phyloP scores from a whole-genome alignment of 2,797 vertebrate species.

The Pseudotriccus pelzelni region DNA sequence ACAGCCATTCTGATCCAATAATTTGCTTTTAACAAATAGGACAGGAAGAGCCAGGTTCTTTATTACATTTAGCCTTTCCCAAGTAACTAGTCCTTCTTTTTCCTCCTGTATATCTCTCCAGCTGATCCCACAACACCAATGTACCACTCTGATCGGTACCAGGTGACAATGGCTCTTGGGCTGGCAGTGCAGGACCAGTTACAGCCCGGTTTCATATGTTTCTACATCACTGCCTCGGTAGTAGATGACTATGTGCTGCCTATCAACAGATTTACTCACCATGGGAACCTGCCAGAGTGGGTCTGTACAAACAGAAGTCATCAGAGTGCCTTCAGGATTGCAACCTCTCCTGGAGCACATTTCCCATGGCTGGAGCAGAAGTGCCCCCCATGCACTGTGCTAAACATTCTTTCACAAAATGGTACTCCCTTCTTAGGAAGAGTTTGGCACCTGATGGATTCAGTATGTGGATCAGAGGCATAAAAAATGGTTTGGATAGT shows the following conservation, averaged over 20 bases:
- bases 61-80: neutral
- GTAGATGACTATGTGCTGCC: fast-evolving
- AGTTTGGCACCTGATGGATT: neutral
- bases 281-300: neutral
- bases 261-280: neutral
- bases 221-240: neutral
- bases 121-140: neutral
- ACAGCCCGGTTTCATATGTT: neutral
- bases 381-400: neutral
- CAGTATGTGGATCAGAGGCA: neutral
- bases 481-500: neutral
- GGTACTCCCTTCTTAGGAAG: neutral
- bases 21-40: neutral
- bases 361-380: neutral
- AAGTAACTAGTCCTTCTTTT: neutral
- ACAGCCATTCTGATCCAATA: neutral
- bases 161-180: neutral
- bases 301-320: neutral
- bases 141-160: neutral
- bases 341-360: neutral
- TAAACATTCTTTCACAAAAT: neutral
- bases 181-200: neutral
- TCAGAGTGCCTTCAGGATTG: neutral
- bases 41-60: neutral
- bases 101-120: neutral